phyloP scores from a whole-genome alignment of 2,888 invertebrate species.

The Halocaridina rubra region DNA sequence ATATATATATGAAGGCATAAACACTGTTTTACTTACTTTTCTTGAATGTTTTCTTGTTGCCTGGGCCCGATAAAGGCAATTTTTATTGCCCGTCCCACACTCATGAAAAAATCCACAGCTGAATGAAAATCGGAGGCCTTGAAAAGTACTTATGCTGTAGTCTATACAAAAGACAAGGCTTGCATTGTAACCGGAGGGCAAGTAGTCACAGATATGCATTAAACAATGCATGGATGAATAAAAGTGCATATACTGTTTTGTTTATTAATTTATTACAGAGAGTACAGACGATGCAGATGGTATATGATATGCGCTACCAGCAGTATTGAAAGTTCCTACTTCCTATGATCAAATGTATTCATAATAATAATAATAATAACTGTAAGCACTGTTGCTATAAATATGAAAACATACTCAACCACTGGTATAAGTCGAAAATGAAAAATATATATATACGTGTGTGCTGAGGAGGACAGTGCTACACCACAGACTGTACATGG shows the following conservation, averaged over 20 bases:
- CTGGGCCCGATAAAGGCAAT: background rate
- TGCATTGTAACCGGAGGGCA: background rate
- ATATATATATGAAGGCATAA: no score
- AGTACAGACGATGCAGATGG: conserved; percentile 53
- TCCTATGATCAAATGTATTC: conserved; percentile 47
- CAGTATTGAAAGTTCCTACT: conserved; percentile 49
- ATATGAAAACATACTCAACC: conserved; percentile 51
- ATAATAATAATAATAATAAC: no score
- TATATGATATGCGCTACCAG: conserved; percentile 56
- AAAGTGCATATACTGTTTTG: conserved; percentile 18
- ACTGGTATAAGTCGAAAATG: conserved; percentile 43
- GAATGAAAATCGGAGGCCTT: no score
- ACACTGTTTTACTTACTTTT: no score
- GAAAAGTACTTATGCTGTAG: no score
- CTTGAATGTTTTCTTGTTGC: background rate
- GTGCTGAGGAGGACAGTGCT: conserved; percentile 47
- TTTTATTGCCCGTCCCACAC: no score
- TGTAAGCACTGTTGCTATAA: conserved; percentile 54
- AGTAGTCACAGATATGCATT: background rate
- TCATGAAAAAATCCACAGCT: no score
- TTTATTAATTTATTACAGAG: conserved; percentile 55
- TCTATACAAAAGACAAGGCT: background rate
- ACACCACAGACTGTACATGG: conserved; percentile 53
- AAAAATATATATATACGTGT: conserved; percentile 42
- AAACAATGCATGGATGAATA: background rate